Percentiles rank a stretch among this genome's conserved stretches.
Conservation (phyloP, 2,888 invertebrate genomes). For the Drosophila barbarae region DNA sequence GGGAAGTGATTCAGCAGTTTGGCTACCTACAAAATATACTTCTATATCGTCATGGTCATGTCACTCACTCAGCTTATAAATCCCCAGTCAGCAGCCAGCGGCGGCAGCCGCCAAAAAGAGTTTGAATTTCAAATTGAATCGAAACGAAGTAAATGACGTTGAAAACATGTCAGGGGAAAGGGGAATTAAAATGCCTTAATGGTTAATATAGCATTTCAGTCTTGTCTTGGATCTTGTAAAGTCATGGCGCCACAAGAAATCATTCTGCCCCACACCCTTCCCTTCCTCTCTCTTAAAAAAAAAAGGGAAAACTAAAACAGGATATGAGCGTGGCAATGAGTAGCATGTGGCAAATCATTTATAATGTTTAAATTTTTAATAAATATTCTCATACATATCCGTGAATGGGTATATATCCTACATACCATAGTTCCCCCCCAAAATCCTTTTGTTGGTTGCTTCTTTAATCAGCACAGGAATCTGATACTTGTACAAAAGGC, state of each 20-base stretch:
- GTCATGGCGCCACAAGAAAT: conserved; percentile 70
- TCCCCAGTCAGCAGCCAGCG: conserved; percentile 31
- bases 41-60: conserved; percentile 60
- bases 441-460: conserved; percentile 39
- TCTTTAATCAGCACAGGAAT: conserved; percentile 73
- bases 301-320: conserved; percentile 42
- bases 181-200: conserved; percentile 63
- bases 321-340: conserved; percentile 56
- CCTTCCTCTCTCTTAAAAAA: neutral
- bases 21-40: conserved; percentile 56
- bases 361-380: conserved; percentile 71
- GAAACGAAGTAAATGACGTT: conserved; percentile 67
- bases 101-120: conserved; percentile 58
- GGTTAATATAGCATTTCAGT: conserved; percentile 57
- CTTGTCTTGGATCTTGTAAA: conserved; percentile 35
- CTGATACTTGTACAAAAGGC: conserved; percentile 74
- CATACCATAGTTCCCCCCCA: conserved; percentile 1
- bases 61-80: conserved; percentile 55
- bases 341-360: conserved; percentile 62
- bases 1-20: conserved; percentile 64
- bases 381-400: conserved; percentile 50
- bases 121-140: conserved; percentile 70
- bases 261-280: conserved; percentile 4
- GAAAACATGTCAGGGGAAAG: conserved; percentile 52
- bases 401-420: conserved; percentile 1